Base-by-base conservation (phyloP, 2,888 invertebrate species). In the Aricia artaxerxes region DNA sequence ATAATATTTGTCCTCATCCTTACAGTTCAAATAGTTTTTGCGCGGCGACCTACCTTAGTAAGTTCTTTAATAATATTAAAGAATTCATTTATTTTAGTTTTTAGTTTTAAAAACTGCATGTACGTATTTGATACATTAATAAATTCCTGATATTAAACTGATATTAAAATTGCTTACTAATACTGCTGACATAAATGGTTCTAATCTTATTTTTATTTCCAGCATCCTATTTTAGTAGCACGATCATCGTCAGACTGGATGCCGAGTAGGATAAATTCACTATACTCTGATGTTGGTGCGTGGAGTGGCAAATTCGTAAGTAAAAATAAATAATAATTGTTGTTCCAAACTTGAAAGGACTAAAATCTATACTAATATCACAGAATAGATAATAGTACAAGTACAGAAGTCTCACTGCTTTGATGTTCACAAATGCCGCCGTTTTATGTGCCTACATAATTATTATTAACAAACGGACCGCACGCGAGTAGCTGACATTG, bases 231-330 rank as follows among this genome's bases (percentile, higher is more conserved):
- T 49, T 86, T 92, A 82, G 90, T 94, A 6, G 92, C 94, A 9
- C 90, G 94, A 4, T 93, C 94, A 1, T 90, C 94, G 0, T 83
- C 92, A 78, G 94, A 94, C 84, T 94, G 94, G 94, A 92, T 94
- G 92, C 94, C 94, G 49, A 94, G 94, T 82, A 87, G 94, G 84
- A 86, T 94, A 0, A 94, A 94, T 83, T 94, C 94, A 1, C 85
- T 94, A 1, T 94, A 94, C 82, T 94, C 94, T 0, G 94, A 94
- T 85, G 93, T 94, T 9, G 94, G 94, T 64, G 94, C 94, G 16
- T 94, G 94, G 94, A 94, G 94, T 82, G 94, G 94, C 78, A 94
- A 94, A 88, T 94, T 94, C 82, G 94, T 94, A 86, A 87, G 92
- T 79, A 64, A 13, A 38, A 38, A 60, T 5, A 40, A 40, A 40